Conservation (phyloP, 2,113 vertebrate genomes). For the Merops nubicus region DNA sequence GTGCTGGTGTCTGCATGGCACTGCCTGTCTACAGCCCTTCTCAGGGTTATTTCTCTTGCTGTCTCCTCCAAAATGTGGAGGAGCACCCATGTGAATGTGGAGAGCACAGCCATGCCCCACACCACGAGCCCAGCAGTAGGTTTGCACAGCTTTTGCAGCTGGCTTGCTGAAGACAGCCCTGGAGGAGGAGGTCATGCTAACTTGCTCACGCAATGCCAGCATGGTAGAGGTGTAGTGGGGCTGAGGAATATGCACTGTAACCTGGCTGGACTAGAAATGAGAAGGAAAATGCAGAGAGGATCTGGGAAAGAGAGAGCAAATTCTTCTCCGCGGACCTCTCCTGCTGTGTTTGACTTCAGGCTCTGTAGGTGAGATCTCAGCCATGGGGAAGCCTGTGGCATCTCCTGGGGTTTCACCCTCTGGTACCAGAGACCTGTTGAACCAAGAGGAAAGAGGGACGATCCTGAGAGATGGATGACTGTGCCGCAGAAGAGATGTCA, state of each 20-base stretch:
- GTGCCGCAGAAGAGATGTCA: neutral
- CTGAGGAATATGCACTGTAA: neutral
- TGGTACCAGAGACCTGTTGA: neutral
- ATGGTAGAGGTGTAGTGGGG: accelerated
- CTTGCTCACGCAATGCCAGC: neutral
- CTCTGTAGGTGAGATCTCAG: neutral
- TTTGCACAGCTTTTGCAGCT: neutral
- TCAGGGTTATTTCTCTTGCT: neutral
- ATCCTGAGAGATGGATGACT: neutral
- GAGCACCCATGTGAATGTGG: neutral
- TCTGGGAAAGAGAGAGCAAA: neutral
- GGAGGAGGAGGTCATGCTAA: neutral
- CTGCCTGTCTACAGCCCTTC: neutral
- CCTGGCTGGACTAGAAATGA: neutral
- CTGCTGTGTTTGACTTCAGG: neutral
- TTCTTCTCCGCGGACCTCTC: neutral
- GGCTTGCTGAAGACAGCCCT: neutral
- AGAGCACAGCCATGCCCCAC: neutral
- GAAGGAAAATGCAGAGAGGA: neutral
- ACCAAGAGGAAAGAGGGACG: neutral
- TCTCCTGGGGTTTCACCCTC: neutral
- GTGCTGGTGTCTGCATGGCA: neutral
- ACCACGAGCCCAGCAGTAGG: neutral
- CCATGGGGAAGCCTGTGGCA: neutral
- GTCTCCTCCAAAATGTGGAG: neutral